Conservation (phyloP, 2,888 invertebrate genomes). For the Tupiocoris notatus region DNA sequence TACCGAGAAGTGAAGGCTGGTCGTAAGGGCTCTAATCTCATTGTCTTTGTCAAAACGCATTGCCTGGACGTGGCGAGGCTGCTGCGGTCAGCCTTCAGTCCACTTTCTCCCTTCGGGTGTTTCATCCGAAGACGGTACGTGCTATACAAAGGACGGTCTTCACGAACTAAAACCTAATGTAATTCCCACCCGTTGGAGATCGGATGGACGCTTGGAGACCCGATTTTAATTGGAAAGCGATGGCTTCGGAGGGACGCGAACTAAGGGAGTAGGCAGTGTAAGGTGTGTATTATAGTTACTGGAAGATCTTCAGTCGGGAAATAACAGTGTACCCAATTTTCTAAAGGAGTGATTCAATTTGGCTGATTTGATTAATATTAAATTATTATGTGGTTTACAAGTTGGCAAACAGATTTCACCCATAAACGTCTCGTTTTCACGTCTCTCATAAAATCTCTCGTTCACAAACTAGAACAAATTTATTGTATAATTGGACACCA, state of each 20-base stretch:
- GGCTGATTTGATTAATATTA: too few relatives aligned
- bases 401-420: too few relatives aligned
- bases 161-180: conserved; percentile 33
- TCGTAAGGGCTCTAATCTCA: conserved; percentile 29
- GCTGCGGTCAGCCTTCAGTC: conserved; percentile 32
- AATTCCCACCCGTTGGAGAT: conserved; percentile 26
- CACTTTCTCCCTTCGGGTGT: neutral
- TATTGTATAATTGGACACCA: too few relatives aligned
- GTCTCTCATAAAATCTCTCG: too few relatives aligned
- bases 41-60: conserved; percentile 45
- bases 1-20: neutral
- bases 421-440: too few relatives aligned
- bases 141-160: neutral
- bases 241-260: neutral
- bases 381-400: too few relatives aligned
- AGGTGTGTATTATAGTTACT: too few relatives aligned
- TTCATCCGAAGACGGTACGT: neutral
- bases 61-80: conserved; percentile 39
- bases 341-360: too few relatives aligned
- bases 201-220: conserved; percentile 24
- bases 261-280: too few relatives aligned
- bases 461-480: too few relatives aligned
- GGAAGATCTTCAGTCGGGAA: neutral
- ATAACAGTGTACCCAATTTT: neutral
- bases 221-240: conserved; percentile 37